Percentiles rank a stretch among this genome's conserved stretches.
These are phyloP conservation scores for Clarias pachynema DNA, from an alignment of 2,797 vertebrate genomes.

Conservation along the genomic window DNA sequence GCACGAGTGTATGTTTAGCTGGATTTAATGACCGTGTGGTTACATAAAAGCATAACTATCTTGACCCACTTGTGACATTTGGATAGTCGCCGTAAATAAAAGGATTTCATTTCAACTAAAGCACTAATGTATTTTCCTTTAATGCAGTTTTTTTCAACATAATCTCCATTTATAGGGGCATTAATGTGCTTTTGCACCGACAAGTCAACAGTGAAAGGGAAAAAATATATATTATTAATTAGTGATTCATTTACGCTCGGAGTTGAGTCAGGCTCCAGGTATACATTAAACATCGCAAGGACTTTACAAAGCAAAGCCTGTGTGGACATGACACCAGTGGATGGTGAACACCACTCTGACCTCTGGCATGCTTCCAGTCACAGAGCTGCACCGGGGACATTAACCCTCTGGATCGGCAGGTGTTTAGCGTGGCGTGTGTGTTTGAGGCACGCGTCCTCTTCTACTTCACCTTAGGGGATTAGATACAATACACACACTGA, in stretches of 20 bases:
- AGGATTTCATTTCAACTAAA: conserved; percentile 2
- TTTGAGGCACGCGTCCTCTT: conserved; percentile 31
- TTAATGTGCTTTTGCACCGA: neutral
- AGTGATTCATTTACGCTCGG: neutral
- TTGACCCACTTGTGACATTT: neutral
- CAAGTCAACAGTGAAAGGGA: neutral
- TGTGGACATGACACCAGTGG: conserved; percentile 43
- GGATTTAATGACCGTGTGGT: neutral
- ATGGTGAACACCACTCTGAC: conserved; percentile 19
- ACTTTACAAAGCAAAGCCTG: neutral
- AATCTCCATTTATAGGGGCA: neutral
- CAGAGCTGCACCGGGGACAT: neutral
- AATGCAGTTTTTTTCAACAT: neutral
- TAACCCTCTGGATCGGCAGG: conserved; percentile 34
- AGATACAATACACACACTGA: conserved; percentile 21
- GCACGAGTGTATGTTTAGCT: neutral
- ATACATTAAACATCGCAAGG: neutral
- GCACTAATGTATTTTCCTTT: neutral
- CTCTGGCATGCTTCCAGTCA: conserved; percentile 18
- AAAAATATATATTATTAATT: neutral
- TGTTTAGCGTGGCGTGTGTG: conserved; percentile 45
- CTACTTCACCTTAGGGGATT: conserved; percentile 46
- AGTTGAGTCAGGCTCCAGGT: neutral
- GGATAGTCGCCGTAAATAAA: neutral
- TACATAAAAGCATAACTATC: neutral